Evolutionary conservation across 2,797 vertebrate species (phyloP).

Genomic region (Eptatretus atami): DNA sequence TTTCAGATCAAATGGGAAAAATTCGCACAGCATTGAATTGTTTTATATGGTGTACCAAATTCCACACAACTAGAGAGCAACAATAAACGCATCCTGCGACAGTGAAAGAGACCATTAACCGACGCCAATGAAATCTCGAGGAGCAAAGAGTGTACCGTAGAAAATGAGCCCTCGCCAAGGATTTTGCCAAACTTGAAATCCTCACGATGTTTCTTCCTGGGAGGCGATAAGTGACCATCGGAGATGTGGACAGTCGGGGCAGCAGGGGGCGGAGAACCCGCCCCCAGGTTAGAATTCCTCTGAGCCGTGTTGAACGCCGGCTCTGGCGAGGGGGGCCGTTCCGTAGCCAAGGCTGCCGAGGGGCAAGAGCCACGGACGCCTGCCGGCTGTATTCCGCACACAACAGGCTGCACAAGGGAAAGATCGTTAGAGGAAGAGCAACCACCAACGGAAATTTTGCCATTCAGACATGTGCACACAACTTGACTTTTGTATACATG

Average conservation of each 20-base stretch:
- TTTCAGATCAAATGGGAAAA: neutral
- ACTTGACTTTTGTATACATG: too few species aligned
- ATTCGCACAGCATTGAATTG: neutral
- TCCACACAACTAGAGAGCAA: too few species aligned
- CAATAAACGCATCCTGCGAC: too few species aligned
- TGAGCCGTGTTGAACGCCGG: neutral
- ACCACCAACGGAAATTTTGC: too few species aligned
- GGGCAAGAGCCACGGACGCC: slow-evolving; percentile 1
- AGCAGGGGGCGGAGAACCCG: slow-evolving; percentile 2
- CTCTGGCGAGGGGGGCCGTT: slow-evolving; percentile 1
- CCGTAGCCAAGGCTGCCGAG: neutral
- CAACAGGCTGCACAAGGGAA: slow-evolving; percentile 1
- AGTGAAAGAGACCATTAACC: neutral
- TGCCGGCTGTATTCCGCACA: slow-evolving; percentile 2
- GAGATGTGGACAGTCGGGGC: neutral
- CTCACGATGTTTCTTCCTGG: slow-evolving; percentile 77
- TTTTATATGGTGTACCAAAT: too few species aligned
- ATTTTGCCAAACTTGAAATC: slow-evolving; percentile 96
- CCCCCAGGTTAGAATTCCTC: neutral
- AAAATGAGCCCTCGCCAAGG: slow-evolving; percentile 90
- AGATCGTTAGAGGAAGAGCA: neutral
- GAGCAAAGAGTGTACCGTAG: slow-evolving; percentile 31
- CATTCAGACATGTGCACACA: too few species aligned
- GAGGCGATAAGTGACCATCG: too few species aligned
- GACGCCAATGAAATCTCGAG: neutral